Percentiles rank a stretch among this genome's conserved stretches.
Evolutionary conservation across 2,888 invertebrate genomes (phyloP).

Genomic region (Stegana nigrithorax): DNA sequence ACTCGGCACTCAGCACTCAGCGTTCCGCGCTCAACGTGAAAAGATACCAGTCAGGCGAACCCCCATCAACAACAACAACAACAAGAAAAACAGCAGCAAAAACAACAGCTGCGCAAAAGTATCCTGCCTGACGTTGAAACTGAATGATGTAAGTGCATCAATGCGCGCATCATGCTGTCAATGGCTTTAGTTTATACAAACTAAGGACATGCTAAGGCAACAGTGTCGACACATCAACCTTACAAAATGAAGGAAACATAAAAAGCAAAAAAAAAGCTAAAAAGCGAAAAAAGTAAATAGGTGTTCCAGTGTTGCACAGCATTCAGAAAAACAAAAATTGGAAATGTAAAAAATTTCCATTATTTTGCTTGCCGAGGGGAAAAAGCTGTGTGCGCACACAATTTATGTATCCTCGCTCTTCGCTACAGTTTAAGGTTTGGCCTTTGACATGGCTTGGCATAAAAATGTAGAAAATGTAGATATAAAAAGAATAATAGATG

Average conservation of each 20-base stretch:
- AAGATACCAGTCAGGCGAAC: too few species aligned
- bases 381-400: constrained; percentile 3
- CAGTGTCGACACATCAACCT: constrained; percentile 14
- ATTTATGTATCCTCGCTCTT: background rate
- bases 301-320: background rate
- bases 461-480: background rate
- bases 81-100: background rate
- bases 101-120: too few species aligned
- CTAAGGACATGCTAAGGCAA: constrained; percentile 9
- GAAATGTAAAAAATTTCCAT: constrained; percentile 4
- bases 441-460: background rate
- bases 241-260: too few species aligned
- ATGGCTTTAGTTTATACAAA: background rate
- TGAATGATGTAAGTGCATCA: background rate
- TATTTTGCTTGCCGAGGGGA: constrained; percentile 1
- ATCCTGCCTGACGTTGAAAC: background rate
- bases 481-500: background rate
- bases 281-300: too few species aligned
- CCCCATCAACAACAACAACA: too few species aligned
- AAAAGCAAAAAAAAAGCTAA: too few species aligned
- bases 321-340: background rate
- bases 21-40: background rate
- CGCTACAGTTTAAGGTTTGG: background rate
- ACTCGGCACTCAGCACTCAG: too few species aligned
- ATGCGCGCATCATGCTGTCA: constrained; percentile 3